These are phyloP conservation scores for Psittacula echo DNA, from an alignment of 2,797 vertebrate species.

Conservation along the genomic window DNA sequence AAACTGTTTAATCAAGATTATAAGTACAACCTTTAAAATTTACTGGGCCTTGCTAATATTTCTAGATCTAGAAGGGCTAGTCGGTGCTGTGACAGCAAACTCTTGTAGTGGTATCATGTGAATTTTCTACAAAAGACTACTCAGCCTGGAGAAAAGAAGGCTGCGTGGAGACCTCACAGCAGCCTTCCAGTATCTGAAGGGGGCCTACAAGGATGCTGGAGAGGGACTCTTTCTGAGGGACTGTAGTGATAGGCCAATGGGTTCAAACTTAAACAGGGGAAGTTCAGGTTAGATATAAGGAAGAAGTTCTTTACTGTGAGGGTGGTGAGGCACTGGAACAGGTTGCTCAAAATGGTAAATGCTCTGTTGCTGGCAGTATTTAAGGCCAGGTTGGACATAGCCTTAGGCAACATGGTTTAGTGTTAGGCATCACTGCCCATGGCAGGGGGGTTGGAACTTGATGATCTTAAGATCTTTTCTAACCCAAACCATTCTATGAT, in stretches of 20 bases:
- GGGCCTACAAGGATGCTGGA: not conserved
- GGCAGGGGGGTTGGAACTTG: not conserved
- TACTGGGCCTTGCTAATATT: not conserved
- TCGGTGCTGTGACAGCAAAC: not conserved
- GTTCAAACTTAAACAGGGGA: no score
- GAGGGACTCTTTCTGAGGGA: not conserved
- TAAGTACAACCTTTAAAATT: not conserved
- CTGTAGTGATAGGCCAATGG: not conserved
- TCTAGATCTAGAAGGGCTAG: not conserved
- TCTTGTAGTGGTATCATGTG: accelerated
- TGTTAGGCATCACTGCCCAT: not conserved
- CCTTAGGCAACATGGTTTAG: not conserved
- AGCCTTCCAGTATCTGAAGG: not conserved
- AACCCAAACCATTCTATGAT: not conserved
- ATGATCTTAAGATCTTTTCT: not conserved
- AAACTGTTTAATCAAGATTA: not conserved
- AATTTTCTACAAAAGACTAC: not conserved
- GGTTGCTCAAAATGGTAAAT: not conserved
- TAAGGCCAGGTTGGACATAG: not conserved
- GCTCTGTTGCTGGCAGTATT: not conserved
- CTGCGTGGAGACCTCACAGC: not conserved
- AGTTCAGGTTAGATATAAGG: no score
- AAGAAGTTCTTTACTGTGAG: not conserved
- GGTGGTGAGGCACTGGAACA: not conserved
- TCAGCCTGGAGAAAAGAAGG: not conserved